Evolutionary conservation across 2,888 invertebrate species (phyloP).

Genomic region (Sinotaia quadrata): DNA sequence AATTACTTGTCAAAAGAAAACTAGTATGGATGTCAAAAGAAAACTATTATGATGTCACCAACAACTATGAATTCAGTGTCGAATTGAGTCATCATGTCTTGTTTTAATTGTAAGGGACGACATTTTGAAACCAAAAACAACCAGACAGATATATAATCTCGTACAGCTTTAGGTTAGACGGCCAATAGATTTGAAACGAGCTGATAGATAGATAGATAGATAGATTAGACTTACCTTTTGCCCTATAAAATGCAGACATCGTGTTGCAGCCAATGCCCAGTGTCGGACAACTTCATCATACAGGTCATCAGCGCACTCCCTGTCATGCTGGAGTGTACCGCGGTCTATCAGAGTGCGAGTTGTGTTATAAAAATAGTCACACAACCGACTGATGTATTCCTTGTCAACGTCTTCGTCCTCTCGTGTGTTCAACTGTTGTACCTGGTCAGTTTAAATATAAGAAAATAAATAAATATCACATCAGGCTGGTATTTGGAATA

Average conservation of each 20-base stretch:
- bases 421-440: constrained; percentile 38
- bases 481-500: too few species aligned
- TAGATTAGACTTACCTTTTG: constrained; percentile 41
- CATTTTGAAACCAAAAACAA: too few species aligned
- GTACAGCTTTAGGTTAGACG: too few species aligned
- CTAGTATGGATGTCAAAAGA: too few species aligned
- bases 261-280: constrained; percentile 43
- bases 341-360: constrained; percentile 51
- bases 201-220: background rate
- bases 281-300: constrained; percentile 54
- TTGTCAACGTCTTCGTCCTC: constrained; percentile 48
- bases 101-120: too few species aligned
- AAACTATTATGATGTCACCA: too few species aligned
- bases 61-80: too few species aligned
- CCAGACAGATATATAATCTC: too few species aligned
- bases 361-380: constrained; percentile 48
- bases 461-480: too few species aligned
- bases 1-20: too few species aligned
- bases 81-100: too few species aligned
- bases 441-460: constrained; percentile 1
- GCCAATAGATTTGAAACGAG: background rate
- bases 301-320: constrained; percentile 45
- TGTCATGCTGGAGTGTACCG: constrained; percentile 38
- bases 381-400: constrained; percentile 49
- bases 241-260: constrained; percentile 48